Base-by-base conservation (phyloP, 2,888 invertebrate genomes). In the Cacoxenus indagator region DNA sequence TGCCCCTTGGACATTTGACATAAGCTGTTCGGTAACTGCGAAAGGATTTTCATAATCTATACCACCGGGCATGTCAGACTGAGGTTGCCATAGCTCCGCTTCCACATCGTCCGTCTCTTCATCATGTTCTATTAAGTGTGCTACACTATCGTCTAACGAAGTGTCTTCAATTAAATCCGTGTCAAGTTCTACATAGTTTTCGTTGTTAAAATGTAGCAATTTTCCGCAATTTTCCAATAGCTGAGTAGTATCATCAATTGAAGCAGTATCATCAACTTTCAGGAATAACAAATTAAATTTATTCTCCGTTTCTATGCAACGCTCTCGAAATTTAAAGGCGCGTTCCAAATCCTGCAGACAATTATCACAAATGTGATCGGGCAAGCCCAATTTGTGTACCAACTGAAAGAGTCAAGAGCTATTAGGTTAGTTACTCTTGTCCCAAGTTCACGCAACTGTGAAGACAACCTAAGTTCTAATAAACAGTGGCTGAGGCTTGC, bases 331-430 rank as follows among this genome's bases (percentile, higher is more conserved):
- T 11, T 22, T 11, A 43, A 54, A 14, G 1, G 69, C 67, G 2
- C 54, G 62, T 24, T 67, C 26, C 11, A 67, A 46, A 6, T 69
- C 67, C 14, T 24, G 14, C 3, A 27, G 46, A 29, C 66, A 66
- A 22, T 19, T 17, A 1, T 26, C 37, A 64, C 78, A 79, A 29
- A 79, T 73, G 31, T 65, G 43, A 14, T 72, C 71, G 0, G 78
- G 78, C 0, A 75, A 19, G 22, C 61, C 55, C 4, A 46, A 65
- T 24, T 22, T 66, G 6, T 73, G 72, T 64, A 69, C 68, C 6
- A 78, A 62, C 78, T 78, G 19, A 31, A 66, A 59, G 17, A 26
- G 4, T n/a, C n/a, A 9, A 24, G 45, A 27, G 14, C n/a, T 55
- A 26, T 11, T 4, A 26, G 27, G 5, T 17, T 24, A 24, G n/a